Base-by-base conservation (phyloP, 2,113 vertebrate genomes). In the Pitta sordida region DNA sequence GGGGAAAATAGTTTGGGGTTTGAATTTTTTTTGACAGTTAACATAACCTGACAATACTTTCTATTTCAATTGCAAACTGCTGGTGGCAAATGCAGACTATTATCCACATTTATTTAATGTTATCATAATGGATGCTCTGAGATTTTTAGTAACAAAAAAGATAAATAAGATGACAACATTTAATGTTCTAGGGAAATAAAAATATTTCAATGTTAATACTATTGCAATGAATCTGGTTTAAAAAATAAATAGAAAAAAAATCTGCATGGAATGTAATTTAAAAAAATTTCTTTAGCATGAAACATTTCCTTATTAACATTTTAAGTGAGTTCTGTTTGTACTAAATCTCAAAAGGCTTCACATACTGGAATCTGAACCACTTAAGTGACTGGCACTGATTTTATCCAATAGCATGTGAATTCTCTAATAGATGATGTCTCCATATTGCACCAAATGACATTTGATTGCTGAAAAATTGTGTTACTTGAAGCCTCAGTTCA, bases 251-350 rank as follows among this genome's bases (percentile, higher is more conserved):
- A 23, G 2, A 21, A 13, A 18, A 29, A 22, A 34, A 8, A 34
- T 4, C 14, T 53, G 2, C 3, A 22, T 29, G 2, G 2, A 91
- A 52, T 13, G 0, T 13, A 39, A 13, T 60, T 53, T 4, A 36
- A 27, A 60, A 49, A 20, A 0, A 52, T 20, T 53, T n/a, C 1
- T 67, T 82, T 55, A 29, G 15, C 34, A 59, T 13, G 0, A 78
- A 81, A 49, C 1, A 41, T 58, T 70, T 70, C 0, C 37, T 84
- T 71, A 48, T 67, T 55, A 20, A 27, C 4, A 64, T 78, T 68
- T 51, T 78, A 7, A 18, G 2, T 58, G 10, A 77, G 1, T 23
- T 62, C 37, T 53, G 3, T 44, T 80, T 58, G 1, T 16, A 34
- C 4, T 34, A 44, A 63, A 44, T 41, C 18, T 69, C 22, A 88